Base-by-base conservation (phyloP, 2,888 invertebrate genomes). In the Machimus atricapillus region DNA sequence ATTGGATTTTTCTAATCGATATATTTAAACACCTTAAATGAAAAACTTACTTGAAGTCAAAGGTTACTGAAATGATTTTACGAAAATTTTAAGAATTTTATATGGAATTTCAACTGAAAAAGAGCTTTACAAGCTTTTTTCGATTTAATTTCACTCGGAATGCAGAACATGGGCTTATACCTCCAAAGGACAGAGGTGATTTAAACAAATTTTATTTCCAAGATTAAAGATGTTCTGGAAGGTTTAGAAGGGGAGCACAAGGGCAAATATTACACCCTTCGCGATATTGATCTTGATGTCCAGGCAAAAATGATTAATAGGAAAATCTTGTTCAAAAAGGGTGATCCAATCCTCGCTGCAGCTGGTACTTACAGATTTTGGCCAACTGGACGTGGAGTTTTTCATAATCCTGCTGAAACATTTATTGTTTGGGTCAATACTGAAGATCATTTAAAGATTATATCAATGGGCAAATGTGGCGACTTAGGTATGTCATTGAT, bases 341-440 rank as follows among this genome's bases (percentile, higher is more conserved):
- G 94, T n/a, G 94, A 95, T 91, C 92, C 93, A 88, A 93, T 92
- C 90, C 91, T 94, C 78, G 92, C 93, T 89, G 93, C 94, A 77
- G 94, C 95, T 81, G 94, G 94, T 87, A 94, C 94, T 87, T 95
- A 94, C 91, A 94, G 95, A 87, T 95, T 94, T 92, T 96, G 96
- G 96, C 96, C 96, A 85, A 93, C 93, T 77, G 96, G 95, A 46
- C 92, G 93, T 46, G 93, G 91, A 34, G 89, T 92, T 46, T 93
- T 90, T 79, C 90, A 90, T 8, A 96, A 96, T 92, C 94, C 94
- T 73, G 92, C 93, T 86, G 95, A 95, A 92, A 95, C 94, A 88
- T 95, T 96, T 91, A 91, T 94, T 85, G 93, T 95, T 89, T 96
- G 96, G 95, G 93, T 94, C 89, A 95, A 95, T 91, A 95, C 95